phyloP scores from a whole-genome alignment of 2,797 vertebrate genomes.

The Sebastolobus alascanus region DNA sequence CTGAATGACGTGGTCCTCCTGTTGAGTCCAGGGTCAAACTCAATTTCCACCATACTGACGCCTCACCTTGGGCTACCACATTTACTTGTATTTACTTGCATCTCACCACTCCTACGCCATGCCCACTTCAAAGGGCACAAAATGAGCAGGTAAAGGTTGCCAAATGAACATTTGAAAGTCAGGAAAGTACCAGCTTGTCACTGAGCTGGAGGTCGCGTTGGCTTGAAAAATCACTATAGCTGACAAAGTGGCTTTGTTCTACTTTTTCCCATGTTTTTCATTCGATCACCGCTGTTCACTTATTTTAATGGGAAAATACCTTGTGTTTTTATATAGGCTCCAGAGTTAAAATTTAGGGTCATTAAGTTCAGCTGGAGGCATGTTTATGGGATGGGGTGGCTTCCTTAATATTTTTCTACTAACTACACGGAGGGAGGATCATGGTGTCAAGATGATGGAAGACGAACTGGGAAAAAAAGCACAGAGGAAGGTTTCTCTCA shows the following conservation, averaged over 20 bases:
- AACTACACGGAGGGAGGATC: constrained; percentile 43
- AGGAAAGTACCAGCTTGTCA: constrained; percentile 10
- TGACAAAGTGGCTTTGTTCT: constrained; percentile 25
- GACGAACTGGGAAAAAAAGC: constrained; percentile 28
- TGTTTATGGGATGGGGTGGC: constrained; percentile 46
- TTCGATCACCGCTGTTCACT: constrained; percentile 9
- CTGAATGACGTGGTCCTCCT: background rate
- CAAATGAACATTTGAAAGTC: constrained; percentile 32
- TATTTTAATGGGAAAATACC: constrained; percentile 17
- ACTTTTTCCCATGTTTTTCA: constrained; percentile 22
- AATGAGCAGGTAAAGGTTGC: constrained; percentile 25
- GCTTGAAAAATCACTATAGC: background rate
- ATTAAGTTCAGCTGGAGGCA: constrained; percentile 37
- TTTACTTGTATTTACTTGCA: constrained; percentile 11
- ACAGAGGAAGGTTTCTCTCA: constrained; percentile 45
- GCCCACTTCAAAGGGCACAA: constrained; percentile 21
- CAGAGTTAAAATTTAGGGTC: constrained; percentile 49
- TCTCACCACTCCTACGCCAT: background rate
- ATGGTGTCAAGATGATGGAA: constrained; percentile 50
- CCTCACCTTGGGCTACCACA: constrained; percentile 11
- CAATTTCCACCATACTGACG: constrained; percentile 8
- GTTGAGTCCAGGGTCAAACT: background rate
- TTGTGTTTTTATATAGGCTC: constrained; percentile 32
- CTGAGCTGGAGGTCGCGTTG: background rate
- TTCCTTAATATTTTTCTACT: constrained; percentile 54